Base-by-base conservation (phyloP, 2,888 invertebrate species). In the Agrotis ipsilon region DNA sequence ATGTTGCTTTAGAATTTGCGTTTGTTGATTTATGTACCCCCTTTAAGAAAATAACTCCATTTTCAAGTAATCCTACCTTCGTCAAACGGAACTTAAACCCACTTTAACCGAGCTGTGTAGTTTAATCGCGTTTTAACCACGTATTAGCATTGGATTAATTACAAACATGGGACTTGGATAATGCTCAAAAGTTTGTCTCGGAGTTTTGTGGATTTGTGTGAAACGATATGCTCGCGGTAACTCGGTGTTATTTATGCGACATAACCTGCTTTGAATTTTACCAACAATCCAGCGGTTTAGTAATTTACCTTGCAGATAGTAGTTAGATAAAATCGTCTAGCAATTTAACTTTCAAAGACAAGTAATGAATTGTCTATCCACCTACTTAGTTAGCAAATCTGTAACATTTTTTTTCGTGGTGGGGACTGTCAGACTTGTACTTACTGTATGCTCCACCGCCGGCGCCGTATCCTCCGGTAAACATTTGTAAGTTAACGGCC, bases 131-230 rank as follows among this genome's bases (percentile, higher is more conserved):
- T 76, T 77, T 72, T 64, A 82, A 69, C 62, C 52, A 66, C 68
- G 61, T 71, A 80, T 68, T 67, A 76, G 48, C 61, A 62, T 74
- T 62, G 68, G 68, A 80, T 75, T 80, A 79, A 82, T 75, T 71
- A 77, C 62, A n/a, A 64, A 65, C 74, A 61, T 54, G 75, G 65
- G 67, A 71, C 72, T 71, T 71, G 64, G 67, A 59, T 79, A 82
- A 70, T 73, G 58, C 72, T 76, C 52, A 48, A 52, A 82, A 83
- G 70, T 84, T 83, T 64, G 58, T 66, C 48, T 66, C n/a, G 54
- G 45, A 71, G 68, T 74, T 71, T 68, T 59, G 80, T 70, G 73
- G 63, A 80, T 72, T 75, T 67, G 59, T 52, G 55, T 70, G 59
- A 45, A 72, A 70, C 66, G 73, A 71, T 59, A 61, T 54, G 52